Evolutionary conservation across 2,113 vertebrate species (phyloP), one percentile per base, ranked within the genome.

Genomic region (Daboia siamensis): DNA sequence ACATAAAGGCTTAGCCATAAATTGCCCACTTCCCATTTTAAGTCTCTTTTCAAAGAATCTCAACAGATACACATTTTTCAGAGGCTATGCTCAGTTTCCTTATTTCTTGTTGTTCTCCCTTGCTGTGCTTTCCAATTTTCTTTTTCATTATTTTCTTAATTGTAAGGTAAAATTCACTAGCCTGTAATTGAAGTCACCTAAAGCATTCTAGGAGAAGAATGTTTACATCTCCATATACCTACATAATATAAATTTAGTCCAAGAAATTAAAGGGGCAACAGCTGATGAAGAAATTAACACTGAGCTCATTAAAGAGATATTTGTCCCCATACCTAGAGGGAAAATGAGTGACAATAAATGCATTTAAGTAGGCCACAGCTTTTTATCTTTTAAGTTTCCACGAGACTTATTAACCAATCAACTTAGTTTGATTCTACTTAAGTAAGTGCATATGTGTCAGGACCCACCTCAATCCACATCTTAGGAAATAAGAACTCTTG

Each of bases 51-150:
- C 87, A 93, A 86, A 0, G 0, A 3, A 89, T 4, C 91, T 92
- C 59, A 59, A 86, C 3, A 89, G 7, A 26, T 46, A 2, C 1
- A 86, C 91, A 91, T 91, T 1, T 87, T 61, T 86, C 85, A 88
- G 93, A 94, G 88, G 11, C 29, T 0, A 44, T n/a, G 12, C 2
- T 61, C 17, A 33, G 84, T 94, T 54, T 94, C 11, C 4, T 21
- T 33, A 39, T 85, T 48, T 86, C 93, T 24, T 89, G 33, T 87
- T 59, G 39, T 91, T 91, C n/a, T 46, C 55, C 88, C 74, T 91
- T 93, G 24, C 69, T 89, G 56, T 91, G n/a, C 57, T 89, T 93
- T 93, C 56, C 86, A 69, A 91, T 93, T 89, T 88, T 51, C 92
- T 6, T 46, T 89, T 29, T 90, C n/a, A 20, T 92, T 93, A 46